Percentiles rank a stretch among this genome's conserved stretches.
These are phyloP conservation scores for Oenanthe oenanthe DNA, from an alignment of 2,113 vertebrate species.

Conservation along the genomic window DNA sequence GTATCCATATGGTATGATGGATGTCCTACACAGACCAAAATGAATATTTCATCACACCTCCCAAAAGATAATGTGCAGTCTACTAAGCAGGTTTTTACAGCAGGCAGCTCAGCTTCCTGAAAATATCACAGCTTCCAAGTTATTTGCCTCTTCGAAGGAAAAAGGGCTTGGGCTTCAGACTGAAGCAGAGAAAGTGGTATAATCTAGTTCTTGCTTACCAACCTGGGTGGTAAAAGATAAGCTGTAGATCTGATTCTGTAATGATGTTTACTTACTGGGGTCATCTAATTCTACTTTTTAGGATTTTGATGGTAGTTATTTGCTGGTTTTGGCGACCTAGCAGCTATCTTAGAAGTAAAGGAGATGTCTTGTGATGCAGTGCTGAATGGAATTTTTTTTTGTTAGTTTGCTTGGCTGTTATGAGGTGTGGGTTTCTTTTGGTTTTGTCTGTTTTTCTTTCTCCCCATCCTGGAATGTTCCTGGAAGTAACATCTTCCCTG, in stretches of 20 bases:
- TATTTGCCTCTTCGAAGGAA: not conserved
- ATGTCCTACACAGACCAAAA: not conserved
- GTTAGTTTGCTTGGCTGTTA: not conserved
- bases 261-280: not conserved
- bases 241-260: not conserved
- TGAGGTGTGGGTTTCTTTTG: not conserved
- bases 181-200: not conserved
- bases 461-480: not conserved
- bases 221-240: not conserved
- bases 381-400: not conserved
- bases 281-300: not conserved
- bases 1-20: not conserved
- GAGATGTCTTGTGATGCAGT: not conserved
- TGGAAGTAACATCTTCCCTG: not conserved
- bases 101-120: not conserved
- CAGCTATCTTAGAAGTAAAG: not conserved
- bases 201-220: not conserved
- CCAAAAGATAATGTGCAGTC: not conserved
- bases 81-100: not conserved
- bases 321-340: not conserved
- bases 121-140: not conserved
- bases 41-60: not conserved
- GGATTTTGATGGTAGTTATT: not conserved
- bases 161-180: not conserved
- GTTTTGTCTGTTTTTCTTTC: not conserved